A percentile compares a stretch with the other conserved stretches of the same genome.
Evolutionary conservation across 1,140 invertebrate genomes (phyloP).

Genomic region (Pseudomyrmex concolor): DNA sequence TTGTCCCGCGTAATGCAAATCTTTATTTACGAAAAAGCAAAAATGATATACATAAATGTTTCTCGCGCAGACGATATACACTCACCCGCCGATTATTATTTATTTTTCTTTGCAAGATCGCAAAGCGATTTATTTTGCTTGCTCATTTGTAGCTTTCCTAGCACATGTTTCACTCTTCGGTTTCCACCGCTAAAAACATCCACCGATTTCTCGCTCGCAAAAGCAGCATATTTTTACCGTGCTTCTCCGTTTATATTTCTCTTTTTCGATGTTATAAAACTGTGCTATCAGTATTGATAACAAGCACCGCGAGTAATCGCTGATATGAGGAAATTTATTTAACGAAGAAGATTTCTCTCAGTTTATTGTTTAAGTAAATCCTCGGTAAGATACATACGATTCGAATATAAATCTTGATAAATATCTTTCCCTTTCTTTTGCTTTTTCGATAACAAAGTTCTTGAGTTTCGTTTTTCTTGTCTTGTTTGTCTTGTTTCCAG

Average conservation of each 20-base stretch:
- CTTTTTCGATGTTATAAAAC: constrained; percentile 13
- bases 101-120: constrained; percentile 33
- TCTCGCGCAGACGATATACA: background rate
- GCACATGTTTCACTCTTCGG: constrained; percentile 2
- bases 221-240: constrained; percentile 14
- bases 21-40: constrained; percentile 46
- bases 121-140: constrained; percentile 12
- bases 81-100: constrained; percentile 29
- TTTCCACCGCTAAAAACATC: constrained; percentile 32
- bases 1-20: constrained; percentile 22
- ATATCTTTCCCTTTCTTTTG: background rate
- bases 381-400: background rate
- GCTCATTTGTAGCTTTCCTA: constrained; percentile 44
- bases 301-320: constrained; percentile 15
- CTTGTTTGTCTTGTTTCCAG: too few relatives aligned
- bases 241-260: constrained; percentile 9
- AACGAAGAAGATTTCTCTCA: background rate
- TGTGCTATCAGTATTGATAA: constrained; percentile 40
- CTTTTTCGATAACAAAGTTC: constrained; percentile 5
- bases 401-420: background rate
- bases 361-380: constrained; percentile 7
- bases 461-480: too few relatives aligned
- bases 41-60: constrained; percentile 30
- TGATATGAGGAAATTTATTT: constrained; percentile 10
- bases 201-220: background rate